These are phyloP conservation scores for Brachirus orientalis DNA, from an alignment of 2,113 vertebrate species.

Conservation along the genomic window DNA sequence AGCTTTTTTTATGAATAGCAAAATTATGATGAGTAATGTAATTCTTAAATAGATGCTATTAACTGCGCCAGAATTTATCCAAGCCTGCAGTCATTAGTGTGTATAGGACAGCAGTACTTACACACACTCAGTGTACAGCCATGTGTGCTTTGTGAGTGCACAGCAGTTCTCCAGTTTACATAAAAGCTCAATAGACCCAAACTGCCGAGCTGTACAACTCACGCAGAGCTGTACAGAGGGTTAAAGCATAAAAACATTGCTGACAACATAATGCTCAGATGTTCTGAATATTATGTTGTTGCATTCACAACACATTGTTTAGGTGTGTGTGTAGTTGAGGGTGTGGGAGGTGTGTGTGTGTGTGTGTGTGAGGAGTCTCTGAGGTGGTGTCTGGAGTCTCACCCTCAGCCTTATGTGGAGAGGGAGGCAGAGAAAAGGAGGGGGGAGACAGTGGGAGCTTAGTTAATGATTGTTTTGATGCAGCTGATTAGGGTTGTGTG, in stretches of 20 bases:
- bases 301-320: background rate
- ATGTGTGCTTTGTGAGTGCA: conserved; percentile 4
- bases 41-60: conserved; percentile 24
- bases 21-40: conserved; percentile 26
- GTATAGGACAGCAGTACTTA: conserved; percentile 17
- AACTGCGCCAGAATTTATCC: too few relatives aligned
- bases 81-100: background rate
- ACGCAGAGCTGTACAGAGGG: background rate
- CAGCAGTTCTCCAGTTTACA: background rate
- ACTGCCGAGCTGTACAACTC: background rate
- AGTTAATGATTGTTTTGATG: conserved; percentile 81
- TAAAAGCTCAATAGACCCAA: background rate
- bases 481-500: conserved; percentile 74
- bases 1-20: conserved; percentile 28
- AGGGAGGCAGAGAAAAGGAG: conserved; percentile 38
- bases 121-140: conserved; percentile 8
- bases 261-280: conserved; percentile 19
- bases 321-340: conserved; percentile 36
- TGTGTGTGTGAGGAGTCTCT: conserved; percentile 19
- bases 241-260: conserved; percentile 19
- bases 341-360: conserved; percentile 4
- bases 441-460: conserved; percentile 50
- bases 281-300: conserved; percentile 8
- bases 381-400: conserved; percentile 41
- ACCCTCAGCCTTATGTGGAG: conserved; percentile 19